Evolutionary conservation across 1,140 invertebrate genomes (phyloP), one percentile per base, ranked within the genome.

Genomic region (Brachionus rubens): DNA sequence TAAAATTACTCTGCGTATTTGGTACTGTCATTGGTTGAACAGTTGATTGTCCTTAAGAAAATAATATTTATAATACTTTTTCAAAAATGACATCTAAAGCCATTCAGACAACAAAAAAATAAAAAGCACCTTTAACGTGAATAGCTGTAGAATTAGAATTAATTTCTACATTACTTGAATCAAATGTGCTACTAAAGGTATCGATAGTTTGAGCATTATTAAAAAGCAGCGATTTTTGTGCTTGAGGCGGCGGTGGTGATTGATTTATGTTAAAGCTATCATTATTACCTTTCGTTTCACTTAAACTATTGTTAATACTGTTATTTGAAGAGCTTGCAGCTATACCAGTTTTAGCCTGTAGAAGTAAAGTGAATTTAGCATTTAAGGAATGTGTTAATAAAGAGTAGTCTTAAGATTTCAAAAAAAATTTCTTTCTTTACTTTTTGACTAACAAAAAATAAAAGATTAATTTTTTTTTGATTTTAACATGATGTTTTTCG

Each of bases 391-490:
- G 21, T 19, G n/a, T 2, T 40, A 65, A 43, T 21, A 9, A 10
- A 43, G n/a, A 26, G 19, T 9, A 43, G 21, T 40, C 24, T 10
- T 7, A 5, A 36, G 9, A 36, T 3, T 5, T 3, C 33, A 9
- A 10, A 46, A 1, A 19, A 7, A 24, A 24, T 24, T 65, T 14
- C 12, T 19, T 40, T 16, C 3, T 21, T 43, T 65, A 65, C 59
- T 65, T 65, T 65, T 65, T 26, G 59, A 65, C 59, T 65, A 7
- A 43, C 41, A 43, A 65, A 19, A n/a, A n/a, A n/a, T n/a, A n/a
- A n/a, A 46, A 46, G 14, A 46, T 46, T 3, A 46, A 14, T 14
- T 16, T 14, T 14, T 46, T 46, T 16, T 46, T 46, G 9, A 3
- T 46, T 16, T 46, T 7, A 46, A 46, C 3, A 7, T 46, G 9